Percentiles rank a stretch among this genome's conserved stretches.
Evolutionary conservation across 2,888 invertebrate genomes (phyloP).

Genomic region (Chrysomela aeneicollis): DNA sequence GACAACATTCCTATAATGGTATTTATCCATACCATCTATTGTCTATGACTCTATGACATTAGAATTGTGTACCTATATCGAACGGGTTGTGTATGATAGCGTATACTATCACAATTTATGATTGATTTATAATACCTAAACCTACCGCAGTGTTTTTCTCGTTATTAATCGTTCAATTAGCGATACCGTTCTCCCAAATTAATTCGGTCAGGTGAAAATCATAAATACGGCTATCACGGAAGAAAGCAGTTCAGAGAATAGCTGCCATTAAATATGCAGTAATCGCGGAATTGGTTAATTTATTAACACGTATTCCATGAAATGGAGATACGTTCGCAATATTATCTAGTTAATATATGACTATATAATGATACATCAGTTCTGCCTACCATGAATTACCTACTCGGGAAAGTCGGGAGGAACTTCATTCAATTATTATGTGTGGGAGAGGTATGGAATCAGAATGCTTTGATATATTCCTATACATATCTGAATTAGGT

Average conservation of each 20-base stretch:
- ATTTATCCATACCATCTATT: too few relatives aligned
- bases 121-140: neutral
- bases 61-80: too few relatives aligned
- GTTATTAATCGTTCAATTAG: neutral
- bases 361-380: neutral
- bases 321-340: neutral
- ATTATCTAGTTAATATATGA: neutral
- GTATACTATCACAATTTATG: too few relatives aligned
- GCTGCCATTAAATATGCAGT: neutral
- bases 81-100: too few relatives aligned
- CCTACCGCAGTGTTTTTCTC: neutral
- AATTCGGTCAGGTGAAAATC: conserved; percentile 2
- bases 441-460: neutral
- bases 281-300: conserved; percentile 1
- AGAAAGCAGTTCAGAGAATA: conserved; percentile 1
- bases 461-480: neutral
- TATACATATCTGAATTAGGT: neutral
- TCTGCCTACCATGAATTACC: neutral
- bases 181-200: conserved; percentile 1
- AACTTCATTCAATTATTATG: neutral
- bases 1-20: too few relatives aligned
- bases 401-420: neutral
- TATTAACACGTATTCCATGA: neutral
- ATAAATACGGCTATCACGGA: neutral
- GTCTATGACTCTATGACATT: too few relatives aligned